Conservation (phyloP, 2,113 vertebrate genomes). For the Carlito syrichta region DNA sequence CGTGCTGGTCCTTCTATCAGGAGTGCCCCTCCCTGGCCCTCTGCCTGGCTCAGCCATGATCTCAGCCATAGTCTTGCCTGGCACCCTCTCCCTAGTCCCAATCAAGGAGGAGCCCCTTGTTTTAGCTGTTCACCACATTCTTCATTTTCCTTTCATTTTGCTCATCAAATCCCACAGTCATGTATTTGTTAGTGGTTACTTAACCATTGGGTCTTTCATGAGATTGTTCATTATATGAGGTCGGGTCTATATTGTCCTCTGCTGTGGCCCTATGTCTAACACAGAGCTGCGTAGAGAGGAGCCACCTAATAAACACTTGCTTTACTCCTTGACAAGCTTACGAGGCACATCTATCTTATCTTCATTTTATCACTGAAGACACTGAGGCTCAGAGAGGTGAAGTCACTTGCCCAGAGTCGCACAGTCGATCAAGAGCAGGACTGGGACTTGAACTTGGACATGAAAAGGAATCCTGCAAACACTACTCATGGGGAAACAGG, state of each 20-base stretch:
- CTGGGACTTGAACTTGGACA: neutral
- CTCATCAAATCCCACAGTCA: neutral
- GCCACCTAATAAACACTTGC: neutral
- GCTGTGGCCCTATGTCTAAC: no score
- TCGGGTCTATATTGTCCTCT: neutral
- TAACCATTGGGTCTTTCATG: neutral
- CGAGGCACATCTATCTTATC: neutral
- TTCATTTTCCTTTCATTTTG: neutral
- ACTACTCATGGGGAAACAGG: neutral
- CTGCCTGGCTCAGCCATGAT: neutral
- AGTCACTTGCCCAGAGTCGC: no score
- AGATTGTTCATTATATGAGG: neutral
- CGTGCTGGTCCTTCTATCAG: neutral
- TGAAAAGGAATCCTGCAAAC: neutral
- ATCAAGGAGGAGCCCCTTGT: neutral
- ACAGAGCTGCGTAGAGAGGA: neutral
- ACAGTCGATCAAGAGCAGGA: neutral
- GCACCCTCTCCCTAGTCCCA: neutral
- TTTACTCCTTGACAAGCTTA: no score
- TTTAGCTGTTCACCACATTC: neutral
- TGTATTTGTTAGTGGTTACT: neutral
- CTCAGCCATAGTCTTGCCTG: neutral
- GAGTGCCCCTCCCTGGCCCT: no score
- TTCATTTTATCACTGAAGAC: neutral
- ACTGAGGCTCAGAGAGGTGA: neutral